A percentile compares a stretch with the other conserved stretches of the same genome.
phyloP scores from a whole-genome alignment of 2,113 vertebrate genomes.

The Phalacrocorax brasilianus region DNA sequence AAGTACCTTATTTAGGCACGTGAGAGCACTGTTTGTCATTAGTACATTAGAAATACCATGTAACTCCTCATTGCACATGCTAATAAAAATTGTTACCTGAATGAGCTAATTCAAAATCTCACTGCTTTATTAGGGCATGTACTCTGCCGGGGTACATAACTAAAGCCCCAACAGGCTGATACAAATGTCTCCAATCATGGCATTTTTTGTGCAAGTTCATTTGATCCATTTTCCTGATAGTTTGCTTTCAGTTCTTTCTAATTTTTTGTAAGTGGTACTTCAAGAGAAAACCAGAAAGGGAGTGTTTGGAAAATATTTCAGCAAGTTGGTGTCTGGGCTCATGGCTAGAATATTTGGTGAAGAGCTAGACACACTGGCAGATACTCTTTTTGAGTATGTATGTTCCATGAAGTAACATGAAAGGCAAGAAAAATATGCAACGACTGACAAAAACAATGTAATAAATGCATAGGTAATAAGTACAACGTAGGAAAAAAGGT shows the following conservation, averaged over 20 bases:
- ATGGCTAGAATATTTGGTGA: neutral
- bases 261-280: neutral
- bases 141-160: neutral
- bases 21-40: neutral
- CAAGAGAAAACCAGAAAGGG: neutral
- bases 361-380: neutral
- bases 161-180: neutral
- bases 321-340: neutral
- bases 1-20: neutral
- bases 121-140: neutral
- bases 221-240: neutral
- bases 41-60: neutral
- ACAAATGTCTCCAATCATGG: neutral
- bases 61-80: neutral
- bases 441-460: neutral
- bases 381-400: neutral
- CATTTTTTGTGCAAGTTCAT: neutral
- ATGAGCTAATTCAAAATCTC: neutral
- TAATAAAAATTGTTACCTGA: neutral
- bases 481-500: neutral
- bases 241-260: neutral
- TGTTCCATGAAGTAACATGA: neutral
- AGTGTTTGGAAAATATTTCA: neutral
- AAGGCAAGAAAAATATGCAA: neutral
- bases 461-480: neutral